These are phyloP conservation scores for Nomada lathburiana DNA, from an alignment of 2,888 invertebrate genomes.

Conservation along the genomic window DNA sequence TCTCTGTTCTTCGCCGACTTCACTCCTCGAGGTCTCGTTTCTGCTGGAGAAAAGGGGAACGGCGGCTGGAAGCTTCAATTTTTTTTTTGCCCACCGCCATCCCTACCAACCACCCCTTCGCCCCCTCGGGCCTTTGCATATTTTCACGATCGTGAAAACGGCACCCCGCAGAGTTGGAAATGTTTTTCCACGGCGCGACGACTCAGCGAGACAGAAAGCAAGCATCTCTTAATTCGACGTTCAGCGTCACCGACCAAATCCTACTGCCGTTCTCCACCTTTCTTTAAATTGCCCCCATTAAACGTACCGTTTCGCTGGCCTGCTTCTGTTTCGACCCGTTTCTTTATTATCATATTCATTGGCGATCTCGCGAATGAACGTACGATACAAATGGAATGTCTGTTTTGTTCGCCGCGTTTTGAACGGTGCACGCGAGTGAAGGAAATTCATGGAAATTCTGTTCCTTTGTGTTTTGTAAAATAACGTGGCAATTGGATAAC, in stretches of 20 bases:
- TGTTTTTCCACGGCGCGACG: conserved; percentile 51
- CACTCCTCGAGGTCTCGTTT: conserved; percentile 42
- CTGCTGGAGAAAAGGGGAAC: conserved; percentile 25
- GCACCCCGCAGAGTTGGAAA: conserved; percentile 51
- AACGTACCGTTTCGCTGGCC: neutral
- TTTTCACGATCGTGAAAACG: conserved; percentile 61
- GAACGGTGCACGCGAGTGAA: no score
- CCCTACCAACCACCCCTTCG: neutral
- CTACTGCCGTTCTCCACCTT: neutral
- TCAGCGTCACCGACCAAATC: conserved; percentile 53
- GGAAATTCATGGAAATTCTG: no score
- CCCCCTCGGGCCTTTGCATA: conserved; percentile 30
- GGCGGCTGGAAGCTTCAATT: conserved; percentile 51
- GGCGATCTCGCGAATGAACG: neutral
- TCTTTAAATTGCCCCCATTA: neutral
- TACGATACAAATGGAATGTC: no score
- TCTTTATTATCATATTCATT: neutral
- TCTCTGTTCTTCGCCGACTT: conserved; percentile 24
- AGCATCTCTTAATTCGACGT: conserved; percentile 50
- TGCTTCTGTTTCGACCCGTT: no score
- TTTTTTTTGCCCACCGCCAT: conserved; percentile 14
- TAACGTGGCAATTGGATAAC: no score
- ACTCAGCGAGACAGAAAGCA: conserved; percentile 22
- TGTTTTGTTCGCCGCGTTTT: no score
- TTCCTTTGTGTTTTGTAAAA: no score